phyloP scores from a whole-genome alignment of 2,113 vertebrate species.

The Pseudonaja textilis region DNA sequence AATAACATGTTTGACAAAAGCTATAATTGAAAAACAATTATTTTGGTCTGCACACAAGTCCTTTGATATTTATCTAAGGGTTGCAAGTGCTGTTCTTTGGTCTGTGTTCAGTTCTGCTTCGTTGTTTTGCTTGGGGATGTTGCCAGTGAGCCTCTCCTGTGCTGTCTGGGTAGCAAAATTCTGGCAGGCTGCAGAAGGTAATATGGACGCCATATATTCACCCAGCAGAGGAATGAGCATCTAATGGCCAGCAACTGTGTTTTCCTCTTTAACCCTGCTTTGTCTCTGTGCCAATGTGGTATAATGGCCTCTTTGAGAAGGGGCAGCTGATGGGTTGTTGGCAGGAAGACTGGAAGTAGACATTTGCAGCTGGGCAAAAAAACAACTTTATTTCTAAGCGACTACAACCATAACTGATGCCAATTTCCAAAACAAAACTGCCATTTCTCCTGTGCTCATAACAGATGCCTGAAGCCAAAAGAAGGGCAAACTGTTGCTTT shows the following conservation, averaged over 20 bases:
- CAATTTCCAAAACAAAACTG: constrained; percentile 79
- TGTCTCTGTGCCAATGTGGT: constrained; percentile 50
- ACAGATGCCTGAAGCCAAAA: constrained; percentile 70
- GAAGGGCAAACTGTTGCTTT: constrained; percentile 61
- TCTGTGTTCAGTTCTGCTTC: neutral
- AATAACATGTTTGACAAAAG: constrained; percentile 5
- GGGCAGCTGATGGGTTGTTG: constrained; percentile 72
- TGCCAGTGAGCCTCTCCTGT: constrained; percentile 28
- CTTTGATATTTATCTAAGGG: neutral
- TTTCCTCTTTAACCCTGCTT: constrained; percentile 48
- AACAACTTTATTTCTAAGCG: constrained; percentile 73
- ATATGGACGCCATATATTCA: constrained; percentile 45
- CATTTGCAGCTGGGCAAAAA: constrained; percentile 71
- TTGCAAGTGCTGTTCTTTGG: neutral
- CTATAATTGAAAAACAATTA: neutral
- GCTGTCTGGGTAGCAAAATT: constrained; percentile 27
- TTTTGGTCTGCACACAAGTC: neutral
- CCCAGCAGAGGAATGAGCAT: constrained; percentile 55
- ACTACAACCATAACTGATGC: constrained; percentile 55
- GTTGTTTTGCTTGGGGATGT: constrained; percentile 13
- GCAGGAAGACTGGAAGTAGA: constrained; percentile 68
- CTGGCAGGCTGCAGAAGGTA: constrained; percentile 46
- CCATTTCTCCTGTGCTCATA: constrained; percentile 65
- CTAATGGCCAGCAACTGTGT: constrained; percentile 57
- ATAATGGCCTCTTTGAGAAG: constrained; percentile 77